Percentiles rank a stretch among this genome's conserved stretches.
phyloP scores from a whole-genome alignment of 2,888 invertebrate species.

The Halictus ligatus region DNA sequence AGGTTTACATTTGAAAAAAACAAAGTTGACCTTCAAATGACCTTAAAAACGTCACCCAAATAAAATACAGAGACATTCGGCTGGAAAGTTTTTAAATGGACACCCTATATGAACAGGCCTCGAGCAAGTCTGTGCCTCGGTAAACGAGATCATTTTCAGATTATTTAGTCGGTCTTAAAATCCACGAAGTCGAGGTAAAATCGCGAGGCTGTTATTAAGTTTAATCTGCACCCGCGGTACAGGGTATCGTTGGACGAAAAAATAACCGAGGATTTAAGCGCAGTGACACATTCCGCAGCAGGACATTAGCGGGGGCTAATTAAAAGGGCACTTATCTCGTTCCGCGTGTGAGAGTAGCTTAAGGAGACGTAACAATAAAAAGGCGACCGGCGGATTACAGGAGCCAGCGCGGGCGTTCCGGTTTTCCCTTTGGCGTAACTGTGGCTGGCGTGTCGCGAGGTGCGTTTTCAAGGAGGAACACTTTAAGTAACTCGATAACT shows the following conservation, averaged over 20 bases:
- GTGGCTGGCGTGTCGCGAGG: constrained; percentile 57
- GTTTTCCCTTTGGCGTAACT: constrained; percentile 52
- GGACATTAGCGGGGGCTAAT: not conserved
- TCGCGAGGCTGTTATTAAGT: not conserved
- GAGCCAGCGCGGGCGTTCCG: constrained; percentile 43
- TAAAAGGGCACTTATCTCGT: constrained; percentile 23
- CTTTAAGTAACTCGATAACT: constrained; percentile 74
- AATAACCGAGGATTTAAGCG: constrained; percentile 45
- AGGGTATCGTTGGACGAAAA: constrained; percentile 1
- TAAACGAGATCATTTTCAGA: not conserved
- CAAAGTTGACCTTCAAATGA: too few relatives aligned
- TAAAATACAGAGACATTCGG: too few relatives aligned
- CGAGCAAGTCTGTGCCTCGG: not conserved
- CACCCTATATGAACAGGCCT: too few relatives aligned
- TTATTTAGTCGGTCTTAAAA: not conserved
- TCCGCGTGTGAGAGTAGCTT: not conserved
- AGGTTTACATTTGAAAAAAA: too few relatives aligned
- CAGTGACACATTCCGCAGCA: not conserved
- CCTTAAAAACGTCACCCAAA: too few relatives aligned
- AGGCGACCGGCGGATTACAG: constrained; percentile 27
- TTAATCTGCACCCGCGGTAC: not conserved
- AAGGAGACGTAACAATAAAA: constrained; percentile 20
- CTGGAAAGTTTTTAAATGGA: too few relatives aligned
- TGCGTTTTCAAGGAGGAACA: constrained; percentile 65
- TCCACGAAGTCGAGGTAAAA: not conserved